These are phyloP conservation scores for Semicossyphus pulcher DNA, from an alignment of 2,113 vertebrate species.

Conservation along the genomic window DNA sequence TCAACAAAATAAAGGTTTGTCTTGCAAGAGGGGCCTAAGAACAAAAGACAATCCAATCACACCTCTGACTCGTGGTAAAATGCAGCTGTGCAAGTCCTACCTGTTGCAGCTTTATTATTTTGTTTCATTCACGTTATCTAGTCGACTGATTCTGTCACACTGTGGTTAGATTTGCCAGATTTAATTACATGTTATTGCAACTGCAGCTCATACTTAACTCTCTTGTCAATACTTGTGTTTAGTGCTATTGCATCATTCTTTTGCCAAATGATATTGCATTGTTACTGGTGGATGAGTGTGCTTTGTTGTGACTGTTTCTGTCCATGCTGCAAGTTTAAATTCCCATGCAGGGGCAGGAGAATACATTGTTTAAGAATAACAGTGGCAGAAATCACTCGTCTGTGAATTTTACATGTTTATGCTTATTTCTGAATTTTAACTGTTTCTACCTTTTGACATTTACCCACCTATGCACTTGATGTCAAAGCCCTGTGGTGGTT, in stretches of 20 bases:
- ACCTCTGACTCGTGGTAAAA: too few relatives aligned
- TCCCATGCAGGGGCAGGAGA: neutral
- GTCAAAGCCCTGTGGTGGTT: conserved; percentile 89
- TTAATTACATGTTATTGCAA: conserved; percentile 1
- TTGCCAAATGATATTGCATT: neutral
- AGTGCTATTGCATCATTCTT: neutral
- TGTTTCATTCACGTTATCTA: neutral
- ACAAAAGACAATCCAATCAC: too few relatives aligned
- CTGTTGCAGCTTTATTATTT: too few relatives aligned
- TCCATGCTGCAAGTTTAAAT: neutral
- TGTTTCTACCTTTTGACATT: neutral
- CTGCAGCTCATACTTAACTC: neutral
- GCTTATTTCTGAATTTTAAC: neutral
- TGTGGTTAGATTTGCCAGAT: neutral
- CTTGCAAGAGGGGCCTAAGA: neutral
- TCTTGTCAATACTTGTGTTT: neutral
- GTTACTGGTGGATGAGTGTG: neutral
- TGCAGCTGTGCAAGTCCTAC: too few relatives aligned
- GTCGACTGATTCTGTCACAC: neutral
- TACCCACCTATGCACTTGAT: conserved; percentile 91
- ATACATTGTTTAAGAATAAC: too few relatives aligned
- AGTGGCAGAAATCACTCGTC: neutral
- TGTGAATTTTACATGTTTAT: too few relatives aligned
- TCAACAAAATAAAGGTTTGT: too few relatives aligned
- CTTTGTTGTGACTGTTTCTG: neutral